phyloP scores from a whole-genome alignment of 2,113 vertebrate species.

The Suncus etruscus region DNA sequence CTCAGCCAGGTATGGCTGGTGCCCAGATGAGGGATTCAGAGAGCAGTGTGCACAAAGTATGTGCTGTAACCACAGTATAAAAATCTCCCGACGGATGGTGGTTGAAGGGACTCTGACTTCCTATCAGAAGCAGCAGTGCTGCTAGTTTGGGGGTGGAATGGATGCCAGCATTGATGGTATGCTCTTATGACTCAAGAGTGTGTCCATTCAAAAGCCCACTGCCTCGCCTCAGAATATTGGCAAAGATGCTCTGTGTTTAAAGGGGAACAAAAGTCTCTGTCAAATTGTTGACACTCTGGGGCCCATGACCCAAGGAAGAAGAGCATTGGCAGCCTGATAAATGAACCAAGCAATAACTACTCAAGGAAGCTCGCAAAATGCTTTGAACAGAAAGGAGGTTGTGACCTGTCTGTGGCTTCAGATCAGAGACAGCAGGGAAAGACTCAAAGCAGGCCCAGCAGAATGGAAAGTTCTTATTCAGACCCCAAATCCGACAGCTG shows the following conservation, averaged over 20 bases:
- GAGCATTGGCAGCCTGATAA: conserved; percentile 3
- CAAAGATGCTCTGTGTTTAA: conserved; percentile 12
- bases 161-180: not conserved
- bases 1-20: not conserved
- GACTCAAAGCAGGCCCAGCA: not conserved
- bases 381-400: not conserved
- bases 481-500: not conserved
- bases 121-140: not conserved
- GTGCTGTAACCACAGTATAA: conserved; percentile 22
- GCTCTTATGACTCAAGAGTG: not conserved
- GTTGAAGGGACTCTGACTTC: conserved; percentile 42
- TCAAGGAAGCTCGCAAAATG: not conserved
- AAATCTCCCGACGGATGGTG: not conserved
- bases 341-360: not conserved
- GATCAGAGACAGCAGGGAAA: not conserved
- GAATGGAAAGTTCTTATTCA: not conserved
- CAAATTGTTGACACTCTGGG: not conserved
- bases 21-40: conserved; percentile 37
- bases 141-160: conserved; percentile 38
- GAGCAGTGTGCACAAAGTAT: not conserved
- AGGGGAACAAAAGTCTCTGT: conserved; percentile 11
- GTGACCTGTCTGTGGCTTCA: not conserved
- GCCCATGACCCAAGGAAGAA: not conserved
- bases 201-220: too few species aligned
- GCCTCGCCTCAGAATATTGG: conserved; percentile 10